phyloP scores from a whole-genome alignment of 2,113 vertebrate species.

The Actenoides hombroni region DNA sequence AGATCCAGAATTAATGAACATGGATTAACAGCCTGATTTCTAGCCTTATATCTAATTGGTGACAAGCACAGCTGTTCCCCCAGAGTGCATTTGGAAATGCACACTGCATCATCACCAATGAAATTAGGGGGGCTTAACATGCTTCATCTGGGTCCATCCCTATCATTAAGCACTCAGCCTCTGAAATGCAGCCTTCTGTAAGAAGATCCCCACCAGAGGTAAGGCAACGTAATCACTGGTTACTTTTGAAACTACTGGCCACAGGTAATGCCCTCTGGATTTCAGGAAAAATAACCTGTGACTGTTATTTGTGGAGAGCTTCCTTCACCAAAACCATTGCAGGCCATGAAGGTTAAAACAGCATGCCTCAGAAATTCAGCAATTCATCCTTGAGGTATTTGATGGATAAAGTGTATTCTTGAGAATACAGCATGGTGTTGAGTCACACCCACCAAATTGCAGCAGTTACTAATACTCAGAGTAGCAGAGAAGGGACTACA shows the following conservation, averaged over 20 bases:
- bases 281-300: not conserved
- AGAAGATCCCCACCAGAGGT: not conserved
- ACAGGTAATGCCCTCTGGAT: not conserved
- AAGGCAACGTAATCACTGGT: not conserved
- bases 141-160: not conserved
- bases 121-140: not conserved
- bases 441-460: not conserved
- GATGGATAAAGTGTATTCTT: not conserved
- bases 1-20: not conserved
- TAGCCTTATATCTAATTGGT: not conserved
- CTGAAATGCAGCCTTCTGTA: not conserved
- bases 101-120: not conserved
- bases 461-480: not conserved
- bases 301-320: not conserved
- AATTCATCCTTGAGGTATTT: not conserved
- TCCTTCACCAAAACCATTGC: not conserved
- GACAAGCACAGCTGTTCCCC: not conserved
- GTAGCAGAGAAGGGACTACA: not conserved
- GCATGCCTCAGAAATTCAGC: not conserved
- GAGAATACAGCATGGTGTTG: not conserved
- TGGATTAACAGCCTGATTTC: not conserved
- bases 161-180: not conserved
- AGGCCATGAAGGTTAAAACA: not conserved
- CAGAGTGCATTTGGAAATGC: fast-evolving
- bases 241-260: not conserved